Base-by-base conservation (phyloP, 2,113 vertebrate genomes). In the Cynopterus brachyotis region DNA sequence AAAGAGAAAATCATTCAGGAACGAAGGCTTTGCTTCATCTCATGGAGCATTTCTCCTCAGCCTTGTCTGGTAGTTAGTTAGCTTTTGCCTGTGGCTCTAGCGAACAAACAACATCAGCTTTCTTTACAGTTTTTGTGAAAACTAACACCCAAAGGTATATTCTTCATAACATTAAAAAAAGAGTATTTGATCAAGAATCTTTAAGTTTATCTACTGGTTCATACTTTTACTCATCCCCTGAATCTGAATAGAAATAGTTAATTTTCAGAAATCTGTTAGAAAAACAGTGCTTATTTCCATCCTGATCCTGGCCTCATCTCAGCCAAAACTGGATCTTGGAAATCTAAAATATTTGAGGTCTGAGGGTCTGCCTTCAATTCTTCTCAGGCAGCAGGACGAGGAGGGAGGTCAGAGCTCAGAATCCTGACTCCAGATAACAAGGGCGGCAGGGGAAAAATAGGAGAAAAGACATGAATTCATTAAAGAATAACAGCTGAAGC, bases 341-440 rank as follows among this genome's bases (percentile, higher is more conserved):
- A 95, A 94, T 96, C 30, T 62, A 67, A 78, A 93, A 66, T 86
- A 87, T 66, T 76, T 86, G 91, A 82, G 57, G 45, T 80, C 30
- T 70, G 17, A 69, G 45, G 5, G 73, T 62, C 26, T 91, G 78
- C 42, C 66, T 96, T 81, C 72, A 26, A 53, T 78, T 75, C 55
- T 89, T 7, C 24, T 89, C 28, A 1, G 40, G 78, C 60, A 86
- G 76, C 53, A 19, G 35, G 45, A 70, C 53, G 16, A 95, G 60
- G 86, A 85, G 55, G 66, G 84, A 87, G 76, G 96, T 96, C 95
- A 84, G 70, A 92, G 80, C 94, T 97, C 95, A 94, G 59, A 78
- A 70, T 90, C 60, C 87, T 76, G n/a, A 92, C 59, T 95, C 70
- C 32, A 80, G 92, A 67, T 70, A 85, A 81, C 59, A 95, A 59